These are phyloP conservation scores for Scrobipalpa costella DNA, from an alignment of 2,888 invertebrate genomes.

Conservation along the genomic window DNA sequence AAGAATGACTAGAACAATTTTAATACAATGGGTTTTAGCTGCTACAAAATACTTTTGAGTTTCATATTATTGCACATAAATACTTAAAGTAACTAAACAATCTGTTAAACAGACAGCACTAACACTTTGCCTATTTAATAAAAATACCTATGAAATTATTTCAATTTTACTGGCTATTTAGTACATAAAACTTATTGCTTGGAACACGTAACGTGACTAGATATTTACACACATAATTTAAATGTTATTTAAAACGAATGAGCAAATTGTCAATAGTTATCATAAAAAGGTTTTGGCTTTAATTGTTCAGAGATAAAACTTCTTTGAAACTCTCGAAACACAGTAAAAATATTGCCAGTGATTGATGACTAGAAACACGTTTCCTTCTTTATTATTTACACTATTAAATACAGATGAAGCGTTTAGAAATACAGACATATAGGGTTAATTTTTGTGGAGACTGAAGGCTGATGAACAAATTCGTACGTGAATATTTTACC, in stretches of 20 bases:
- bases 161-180: conserved; percentile 14
- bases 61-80: conserved; percentile 18
- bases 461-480: background rate
- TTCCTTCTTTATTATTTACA: too few species aligned
- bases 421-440: too few species aligned
- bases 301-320: too few species aligned
- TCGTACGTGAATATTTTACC: too few species aligned
- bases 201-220: conserved; percentile 59
- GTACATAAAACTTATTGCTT: conserved; percentile 65
- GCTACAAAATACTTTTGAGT: background rate
- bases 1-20: conserved; percentile 11
- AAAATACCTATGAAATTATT: conserved; percentile 1
- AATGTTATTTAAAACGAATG: conserved; percentile 41
- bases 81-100: background rate
- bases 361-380: too few species aligned
- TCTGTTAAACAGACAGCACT: conserved; percentile 23
- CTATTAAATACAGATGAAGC: too few species aligned
- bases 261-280: background rate
- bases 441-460: background rate
- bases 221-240: conserved; percentile 43
- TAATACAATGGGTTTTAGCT: conserved; percentile 3
- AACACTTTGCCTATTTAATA: conserved; percentile 3
- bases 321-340: too few species aligned
- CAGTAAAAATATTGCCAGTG: background rate
- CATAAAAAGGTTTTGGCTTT: background rate